These are phyloP conservation scores for Cosmia trapezina DNA, from an alignment of 2,888 invertebrate species.

Conservation along the genomic window DNA sequence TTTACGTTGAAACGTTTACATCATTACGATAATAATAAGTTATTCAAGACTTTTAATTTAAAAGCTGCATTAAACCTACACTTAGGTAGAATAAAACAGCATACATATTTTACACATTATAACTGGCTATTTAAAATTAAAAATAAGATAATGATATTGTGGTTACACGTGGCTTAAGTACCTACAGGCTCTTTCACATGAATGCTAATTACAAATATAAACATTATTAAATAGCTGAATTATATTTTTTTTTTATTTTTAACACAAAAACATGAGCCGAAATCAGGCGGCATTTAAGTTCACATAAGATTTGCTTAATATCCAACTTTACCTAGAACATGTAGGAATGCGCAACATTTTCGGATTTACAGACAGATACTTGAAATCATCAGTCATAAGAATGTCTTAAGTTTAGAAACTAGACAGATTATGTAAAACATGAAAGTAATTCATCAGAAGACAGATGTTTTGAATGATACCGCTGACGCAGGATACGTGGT, in stretches of 20 bases:
- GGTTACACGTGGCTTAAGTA: slow-evolving; percentile 4
- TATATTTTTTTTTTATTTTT: slow-evolving; percentile 1
- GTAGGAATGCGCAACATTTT: slow-evolving; percentile 14
- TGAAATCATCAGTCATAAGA: slow-evolving; percentile 43
- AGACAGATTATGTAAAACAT: slow-evolving; percentile 69
- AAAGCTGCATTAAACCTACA: slow-evolving; percentile 27
- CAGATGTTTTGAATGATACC: slow-evolving; percentile 69
- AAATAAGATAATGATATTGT: slow-evolving; percentile 28
- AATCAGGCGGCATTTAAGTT: slow-evolving; percentile 1
- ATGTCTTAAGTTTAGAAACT: slow-evolving; percentile 48
- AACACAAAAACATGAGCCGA: neutral
- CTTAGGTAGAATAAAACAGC: slow-evolving; percentile 4
- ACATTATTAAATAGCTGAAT: slow-evolving; percentile 7
- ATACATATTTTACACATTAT: slow-evolving; percentile 29
- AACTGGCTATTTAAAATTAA: slow-evolving; percentile 22
- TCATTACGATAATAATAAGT: slow-evolving; percentile 3
- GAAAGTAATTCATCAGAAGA: slow-evolving; percentile 62
- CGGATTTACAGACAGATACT: slow-evolving; percentile 20
- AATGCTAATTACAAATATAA: slow-evolving; percentile 34
- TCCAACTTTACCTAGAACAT: slow-evolving; percentile 32
- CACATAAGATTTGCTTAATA: slow-evolving; percentile 16
- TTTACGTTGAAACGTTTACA: neutral
- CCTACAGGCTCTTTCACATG: slow-evolving; percentile 13
- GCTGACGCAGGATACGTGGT: slow-evolving; percentile 7
- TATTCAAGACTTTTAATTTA: slow-evolving; percentile 25